Evolutionary conservation across 2,113 vertebrate species (phyloP), one percentile per base, ranked within the genome.

Genomic region (Numida meleagris): DNA sequence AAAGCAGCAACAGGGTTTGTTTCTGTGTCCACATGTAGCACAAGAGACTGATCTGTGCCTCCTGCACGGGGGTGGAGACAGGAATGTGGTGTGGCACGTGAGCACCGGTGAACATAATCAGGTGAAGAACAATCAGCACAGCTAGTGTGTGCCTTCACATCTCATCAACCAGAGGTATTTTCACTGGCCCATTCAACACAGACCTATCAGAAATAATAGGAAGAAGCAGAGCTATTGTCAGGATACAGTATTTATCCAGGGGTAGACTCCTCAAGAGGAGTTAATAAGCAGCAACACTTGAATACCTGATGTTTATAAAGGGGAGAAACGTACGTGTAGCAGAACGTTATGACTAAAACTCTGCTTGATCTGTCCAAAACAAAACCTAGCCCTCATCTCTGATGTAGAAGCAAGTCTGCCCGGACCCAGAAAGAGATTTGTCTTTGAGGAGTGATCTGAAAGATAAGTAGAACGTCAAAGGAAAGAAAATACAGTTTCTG

Each of bases 401-500:
- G 34, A 46, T 46, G 38, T 65, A 82, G 78, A 92, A 91, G 72
- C 34, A 79, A 77, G 77, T 87, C 75, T 88, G 5, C 33, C 19
- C 86, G 67, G 77, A 57, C 74, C 36, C 50, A 93, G 67, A 73
- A 58, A 79, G 43, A 84, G 71, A 59, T 67, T 80, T 88, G 57
- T 95, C 93, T 96, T 96, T 97, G 96, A 97, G 92, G 68, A 94
- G 71, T 20, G 63, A 94, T 79, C 76, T 63, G 89, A 95, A 96
- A 94, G 93, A 92, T 94, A 96, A 95, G 78, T 93, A 93, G 91
- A 63, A 81, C 0, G 51, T 82, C 86, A 95, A 93, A 96, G 55
- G 86, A 95, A 86, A 95, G 75, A 92, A 91, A 86, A 94, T 71
- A 70, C 43, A 38, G 78, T 94, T 93, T 91, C 78, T 95, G 24